Base-by-base conservation (phyloP, 2,797 vertebrate species). In the Molossus molossus region DNA sequence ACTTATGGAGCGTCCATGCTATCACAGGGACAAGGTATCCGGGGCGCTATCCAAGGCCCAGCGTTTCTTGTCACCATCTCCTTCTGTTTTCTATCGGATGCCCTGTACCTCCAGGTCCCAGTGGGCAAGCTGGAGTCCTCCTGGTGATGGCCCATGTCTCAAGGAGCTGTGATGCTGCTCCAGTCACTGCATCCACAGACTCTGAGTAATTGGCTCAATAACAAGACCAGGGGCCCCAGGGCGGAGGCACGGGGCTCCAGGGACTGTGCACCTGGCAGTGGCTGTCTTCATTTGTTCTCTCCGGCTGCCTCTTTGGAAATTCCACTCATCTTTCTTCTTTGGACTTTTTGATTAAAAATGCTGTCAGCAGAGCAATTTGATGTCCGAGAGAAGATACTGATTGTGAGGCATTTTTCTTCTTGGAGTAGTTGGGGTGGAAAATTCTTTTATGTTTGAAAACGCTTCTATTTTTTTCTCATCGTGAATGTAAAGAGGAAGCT, bases 291-390 rank as follows among this genome's bases (percentile, higher is more conserved):
- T 94, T 92, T 81, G 55, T 94, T 89, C 62, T 90, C 33, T 67
- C 64, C 55, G 40, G n/a, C 12, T 55, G 73, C 50, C 79, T 87
- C 87, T 87, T 92, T 94, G 37, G 84, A 96, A 91, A 94, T 93
- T 92, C 60, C 85, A 86, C 50, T 85, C 91, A 60, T 93, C 82
- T 81, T 94, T 96, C 82, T 94, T 77, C 94, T 93, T 92, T 92
- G 77, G 91, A 89, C 79, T 94, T 90, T 97, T 97, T 96, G 95
- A 96, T 97, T 94, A 96, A 96, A 95, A 95, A 94, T 92, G 45
- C 95, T 95, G 91, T 95, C 97, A 91, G 77, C 45, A 67, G 50
- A 96, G 40, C 84, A 92, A 91, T 96, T 94, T 90, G 83, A 84
- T 86, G 40, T 87, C 81, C 85, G 76, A 83, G 67, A 45, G 53